A percentile compares a stretch with the other conserved stretches of the same genome.
Conservation (phyloP, 1,140 invertebrate species). For the Bombyx mori region DNA sequence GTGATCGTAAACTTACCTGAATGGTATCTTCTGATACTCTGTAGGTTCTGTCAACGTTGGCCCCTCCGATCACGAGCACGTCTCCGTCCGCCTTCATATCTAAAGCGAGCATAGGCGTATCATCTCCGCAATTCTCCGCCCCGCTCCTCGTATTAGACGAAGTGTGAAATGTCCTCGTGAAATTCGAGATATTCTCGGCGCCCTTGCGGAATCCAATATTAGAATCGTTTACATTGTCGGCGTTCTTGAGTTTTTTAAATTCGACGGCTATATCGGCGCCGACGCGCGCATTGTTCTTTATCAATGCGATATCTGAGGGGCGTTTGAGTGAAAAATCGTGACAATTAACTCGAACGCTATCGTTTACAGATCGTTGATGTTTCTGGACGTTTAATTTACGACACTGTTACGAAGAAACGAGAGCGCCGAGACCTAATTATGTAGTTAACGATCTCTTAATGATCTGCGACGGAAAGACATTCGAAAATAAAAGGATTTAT, state of each 20-base stretch:
- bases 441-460: slow-evolving; percentile 13
- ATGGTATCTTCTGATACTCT: slow-evolving; percentile 75
- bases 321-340: slow-evolving; percentile 51
- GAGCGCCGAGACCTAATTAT: slow-evolving; percentile 27
- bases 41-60: slow-evolving; percentile 83
- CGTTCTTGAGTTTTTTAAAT: slow-evolving; percentile 65
- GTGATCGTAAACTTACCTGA: slow-evolving; percentile 73
- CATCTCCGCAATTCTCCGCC: slow-evolving; percentile 1
- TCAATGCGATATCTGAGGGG: slow-evolving; percentile 84
- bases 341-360: slow-evolving; percentile 43
- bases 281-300: slow-evolving; percentile 92
- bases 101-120: slow-evolving; percentile 11
- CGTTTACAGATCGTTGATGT: slow-evolving; percentile 33
- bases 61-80: slow-evolving; percentile 88
- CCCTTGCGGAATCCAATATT: slow-evolving; percentile 32
- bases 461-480: too few species aligned
- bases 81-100: slow-evolving; percentile 17
- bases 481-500: too few species aligned
- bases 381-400: slow-evolving; percentile 34
- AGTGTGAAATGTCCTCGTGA: slow-evolving; percentile 36
- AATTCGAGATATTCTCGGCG: slow-evolving; percentile 16
- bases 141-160: slow-evolving; percentile 19
- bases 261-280: slow-evolving; percentile 87
- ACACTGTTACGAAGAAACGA: slow-evolving; percentile 22
- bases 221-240: slow-evolving; percentile 28